Conservation (phyloP, 2,888 invertebrate species). For the Nasonia oneida region DNA sequence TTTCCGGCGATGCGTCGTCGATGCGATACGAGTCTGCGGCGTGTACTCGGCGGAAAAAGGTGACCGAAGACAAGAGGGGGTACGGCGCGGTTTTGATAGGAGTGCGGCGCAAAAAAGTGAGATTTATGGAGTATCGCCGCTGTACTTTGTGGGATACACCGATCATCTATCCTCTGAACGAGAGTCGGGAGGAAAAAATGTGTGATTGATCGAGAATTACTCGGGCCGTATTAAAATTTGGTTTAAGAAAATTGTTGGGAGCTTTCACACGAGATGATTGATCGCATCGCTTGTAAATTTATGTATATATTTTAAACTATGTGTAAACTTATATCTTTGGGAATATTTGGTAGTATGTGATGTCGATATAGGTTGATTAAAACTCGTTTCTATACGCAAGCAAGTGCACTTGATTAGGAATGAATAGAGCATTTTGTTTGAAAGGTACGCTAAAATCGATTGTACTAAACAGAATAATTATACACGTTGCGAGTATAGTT, state of each 20-base stretch:
- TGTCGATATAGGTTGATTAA: background rate
- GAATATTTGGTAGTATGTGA: background rate
- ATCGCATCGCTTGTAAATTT: background rate
- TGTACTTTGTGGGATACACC: background rate
- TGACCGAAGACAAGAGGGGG: background rate
- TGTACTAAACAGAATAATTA: background rate
- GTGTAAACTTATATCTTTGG: background rate
- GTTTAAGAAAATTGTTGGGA: background rate
- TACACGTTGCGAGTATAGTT: background rate
- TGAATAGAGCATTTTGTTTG: background rate
- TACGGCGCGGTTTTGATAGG: background rate
- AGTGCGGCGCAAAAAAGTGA: background rate
- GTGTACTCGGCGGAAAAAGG: background rate
- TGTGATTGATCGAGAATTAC: slow-evolving; percentile 1
- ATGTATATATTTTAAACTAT: background rate
- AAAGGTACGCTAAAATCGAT: background rate
- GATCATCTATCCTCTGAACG: slow-evolving; percentile 6
- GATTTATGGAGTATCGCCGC: slow-evolving; percentile 15
- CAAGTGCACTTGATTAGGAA: background rate
- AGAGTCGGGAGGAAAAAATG: background rate
- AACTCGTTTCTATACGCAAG: background rate
- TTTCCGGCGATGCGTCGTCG: background rate
- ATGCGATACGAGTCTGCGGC: background rate
- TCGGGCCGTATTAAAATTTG: slow-evolving; percentile 3
- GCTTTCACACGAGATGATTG: background rate